Base-by-base conservation (phyloP, 2,113 vertebrate species). In the Thamnaconus septentrionalis region DNA sequence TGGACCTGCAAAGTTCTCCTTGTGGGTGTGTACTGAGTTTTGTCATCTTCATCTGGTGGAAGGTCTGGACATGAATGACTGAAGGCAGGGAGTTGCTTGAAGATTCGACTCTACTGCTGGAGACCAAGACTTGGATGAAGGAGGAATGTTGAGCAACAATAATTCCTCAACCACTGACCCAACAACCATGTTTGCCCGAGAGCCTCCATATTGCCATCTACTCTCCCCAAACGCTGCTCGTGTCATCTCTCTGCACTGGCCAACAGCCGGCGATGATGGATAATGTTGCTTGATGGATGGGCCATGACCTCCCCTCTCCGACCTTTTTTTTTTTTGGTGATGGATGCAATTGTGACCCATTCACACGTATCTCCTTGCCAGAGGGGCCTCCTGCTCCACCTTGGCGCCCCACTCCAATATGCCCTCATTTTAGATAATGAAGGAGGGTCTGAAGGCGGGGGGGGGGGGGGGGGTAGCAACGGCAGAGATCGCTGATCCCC, bases 391-490 rank as follows among this genome's bases (percentile, higher is more conserved):
- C 78, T 74, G 74, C 82, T 78, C 74, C 84, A 84, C 88, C 82
- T 83, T 65, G 45, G 69, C 75, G 64, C 73, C 81, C 85, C 71
- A 59, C 76, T 86, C 86, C 84, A 84, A 75, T 83, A 79, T 76
- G 74, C 73, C 85, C 87, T 88, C 81, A 84, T 91, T 88, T 88
- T 85, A 87, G 85, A 87, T 85, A 87, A 88, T 87, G 84, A 90
- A 89, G 85, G 81, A 86, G 80, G 50, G 76, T 86, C 85, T 90
- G 78, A 61, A 86, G 84, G n/a, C n/a, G n/a, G n/a, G n/a, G n/a
- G n/a, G n/a, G n/a, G n/a, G n/a, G n/a, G 85, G 85, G 87, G 66
- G 81, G 18, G 18, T 31, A 82, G 77, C 80, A 77, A 78, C 87
- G 71, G 85, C 80, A 83, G 85, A 86, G 85, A 85, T 87, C 87